Evolutionary conservation across 2,113 vertebrate genomes (phyloP), one percentile per base, ranked within the genome.

Genomic region (Xiphophorus maculatus): DNA sequence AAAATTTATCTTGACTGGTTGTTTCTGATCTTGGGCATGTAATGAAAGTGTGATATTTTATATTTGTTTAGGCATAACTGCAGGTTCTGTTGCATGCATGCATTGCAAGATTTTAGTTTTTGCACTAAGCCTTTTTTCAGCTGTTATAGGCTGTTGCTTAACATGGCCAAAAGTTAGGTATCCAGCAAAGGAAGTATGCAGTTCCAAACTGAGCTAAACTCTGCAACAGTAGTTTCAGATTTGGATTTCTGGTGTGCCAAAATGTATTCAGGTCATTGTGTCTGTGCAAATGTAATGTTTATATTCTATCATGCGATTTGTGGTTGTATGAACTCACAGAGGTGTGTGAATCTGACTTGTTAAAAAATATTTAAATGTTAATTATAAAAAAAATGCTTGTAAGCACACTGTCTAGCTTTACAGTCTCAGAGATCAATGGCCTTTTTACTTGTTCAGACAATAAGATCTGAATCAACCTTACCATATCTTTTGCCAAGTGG

Each of bases 241-340:
- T 68, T 73, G 83, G 84, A 85, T 88, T 87, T 92, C 87, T 93
- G 89, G 85, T 69, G 77, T 89, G 89, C 91, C 91, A 91, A 90
- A 88, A 91, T 89, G 88, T 88, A 92, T 93, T 92, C 88, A 91
- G 91, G 91, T 93, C 87, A 89, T 85, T 85, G 76, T 92, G 86
- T 90, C 86, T 76, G 84, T 91, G 87, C 75, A 87, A 80, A 65
- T 88, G 73, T 88, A 65, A 83, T 80, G 76, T 90, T 84, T 81
- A 73, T 87, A 84, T 89, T 90, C 76, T 68, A 82, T 83, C 80
- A 74, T 87, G 82, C 87, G 30, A 73, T 80, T 82, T 83, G 74
- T 89, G 87, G 81, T 80, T 79, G 72, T 88, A 90, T 88, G 87
- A 90, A 73, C 63, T 85, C 28, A 40, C 85, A 84, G 82, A 89